These are phyloP conservation scores for Harpegnathos saltator DNA, from an alignment of 1,140 invertebrate species.

Conservation along the genomic window DNA sequence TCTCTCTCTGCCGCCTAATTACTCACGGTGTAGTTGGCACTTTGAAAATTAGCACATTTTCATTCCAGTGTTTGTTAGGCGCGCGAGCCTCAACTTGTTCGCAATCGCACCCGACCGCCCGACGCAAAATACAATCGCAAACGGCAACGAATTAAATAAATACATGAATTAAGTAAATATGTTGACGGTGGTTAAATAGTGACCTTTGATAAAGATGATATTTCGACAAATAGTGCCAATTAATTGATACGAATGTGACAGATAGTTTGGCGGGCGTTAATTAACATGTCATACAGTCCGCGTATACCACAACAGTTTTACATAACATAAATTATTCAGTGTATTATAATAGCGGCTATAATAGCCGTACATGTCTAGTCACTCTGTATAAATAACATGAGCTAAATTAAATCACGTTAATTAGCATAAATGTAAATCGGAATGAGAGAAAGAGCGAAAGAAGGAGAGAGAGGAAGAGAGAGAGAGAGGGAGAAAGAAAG, in stretches of 20 bases:
- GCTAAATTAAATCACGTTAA: constrained; percentile 21
- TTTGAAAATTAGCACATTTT: constrained; percentile 26
- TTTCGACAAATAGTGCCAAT: not conserved
- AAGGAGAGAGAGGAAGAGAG: no score
- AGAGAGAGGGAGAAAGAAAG: no score
- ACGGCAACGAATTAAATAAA: not conserved
- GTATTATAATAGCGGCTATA: constrained; percentile 6
- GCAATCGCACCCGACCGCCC: not conserved
- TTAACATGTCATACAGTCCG: constrained; percentile 1
- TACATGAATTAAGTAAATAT: not conserved
- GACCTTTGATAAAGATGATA: not conserved
- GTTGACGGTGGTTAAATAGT: not conserved
- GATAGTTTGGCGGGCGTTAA: constrained; percentile 7
- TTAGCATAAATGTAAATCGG: constrained; percentile 7
- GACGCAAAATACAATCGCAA: not conserved
- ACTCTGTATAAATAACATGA: constrained; percentile 11
- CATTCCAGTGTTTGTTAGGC: not conserved
- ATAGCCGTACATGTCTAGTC: constrained; percentile 1
- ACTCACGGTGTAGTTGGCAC: not conserved
- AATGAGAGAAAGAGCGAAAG: not conserved
- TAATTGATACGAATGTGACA: not conserved
- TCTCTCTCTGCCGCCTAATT: constrained; percentile 27
- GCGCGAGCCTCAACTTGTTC: not conserved
- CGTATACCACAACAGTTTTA: not conserved
- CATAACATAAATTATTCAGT: not conserved